These are phyloP conservation scores for Micrasema longulum DNA, from an alignment of 1,140 invertebrate genomes.

Conservation along the genomic window DNA sequence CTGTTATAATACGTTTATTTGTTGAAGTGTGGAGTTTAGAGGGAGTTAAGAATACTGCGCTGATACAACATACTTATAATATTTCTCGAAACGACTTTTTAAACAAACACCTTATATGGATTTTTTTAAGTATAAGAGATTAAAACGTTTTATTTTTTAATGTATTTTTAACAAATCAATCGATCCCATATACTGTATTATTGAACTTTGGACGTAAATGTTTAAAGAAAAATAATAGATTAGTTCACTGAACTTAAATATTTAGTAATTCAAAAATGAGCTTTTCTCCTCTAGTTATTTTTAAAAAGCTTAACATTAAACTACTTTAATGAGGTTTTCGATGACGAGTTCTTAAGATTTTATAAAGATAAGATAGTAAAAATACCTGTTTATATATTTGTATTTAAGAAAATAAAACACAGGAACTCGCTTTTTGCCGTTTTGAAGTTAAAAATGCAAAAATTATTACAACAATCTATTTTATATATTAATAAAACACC, in stretches of 20 bases:
- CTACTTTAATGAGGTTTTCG: no score
- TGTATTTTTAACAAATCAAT: not conserved
- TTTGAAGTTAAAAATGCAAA: no score
- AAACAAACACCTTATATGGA: not conserved
- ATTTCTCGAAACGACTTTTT: no score
- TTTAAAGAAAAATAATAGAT: no score
- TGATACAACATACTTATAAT: no score
- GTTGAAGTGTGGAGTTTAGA: constrained; percentile 38
- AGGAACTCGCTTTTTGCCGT: no score
- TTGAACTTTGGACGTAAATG: not conserved
- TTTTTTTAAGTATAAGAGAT: not conserved
- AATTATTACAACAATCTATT: no score
- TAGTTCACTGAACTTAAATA: not conserved
- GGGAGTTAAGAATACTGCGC: constrained; percentile 24
- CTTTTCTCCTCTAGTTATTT: not conserved
- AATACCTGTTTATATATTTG: no score
- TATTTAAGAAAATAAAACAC: no score
- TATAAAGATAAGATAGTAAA: no score
- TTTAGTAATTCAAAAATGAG: not conserved
- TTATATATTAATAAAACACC: no score
- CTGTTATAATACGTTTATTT: constrained; percentile 52
- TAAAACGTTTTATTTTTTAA: not conserved
- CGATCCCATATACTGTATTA: not conserved
- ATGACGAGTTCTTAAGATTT: no score
- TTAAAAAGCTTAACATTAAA: not conserved